A percentile compares a stretch with the other conserved stretches of the same genome.
Evolutionary conservation across 2,888 invertebrate species (phyloP).

Genomic region (Colletes collaris): DNA sequence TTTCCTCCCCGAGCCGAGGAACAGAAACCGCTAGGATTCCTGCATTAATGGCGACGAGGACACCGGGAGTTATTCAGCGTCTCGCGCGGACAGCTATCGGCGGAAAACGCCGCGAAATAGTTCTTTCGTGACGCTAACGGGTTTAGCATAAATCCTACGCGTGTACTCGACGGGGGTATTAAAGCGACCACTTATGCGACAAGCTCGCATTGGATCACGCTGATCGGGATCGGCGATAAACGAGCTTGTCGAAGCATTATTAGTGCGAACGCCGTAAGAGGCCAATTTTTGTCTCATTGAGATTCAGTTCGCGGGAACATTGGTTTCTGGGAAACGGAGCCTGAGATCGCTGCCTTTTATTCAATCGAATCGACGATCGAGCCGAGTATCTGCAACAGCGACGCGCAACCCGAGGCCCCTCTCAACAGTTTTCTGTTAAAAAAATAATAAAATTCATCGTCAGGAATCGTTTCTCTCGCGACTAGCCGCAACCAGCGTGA

Average conservation of each 20-base stretch:
- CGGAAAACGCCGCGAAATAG: slow-evolving; percentile 21
- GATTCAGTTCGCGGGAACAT: slow-evolving; percentile 32
- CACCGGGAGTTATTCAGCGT: slow-evolving; percentile 34
- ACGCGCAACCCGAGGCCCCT: neutral
- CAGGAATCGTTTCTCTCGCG: too few relatives aligned
- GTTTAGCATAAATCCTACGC: slow-evolving; percentile 33
- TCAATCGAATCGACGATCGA: slow-evolving; percentile 34
- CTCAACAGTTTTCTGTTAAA: too few relatives aligned
- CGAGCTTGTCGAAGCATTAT: slow-evolving; percentile 44
- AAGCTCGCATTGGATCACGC: slow-evolving; percentile 39
- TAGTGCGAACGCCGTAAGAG: slow-evolving; percentile 33
- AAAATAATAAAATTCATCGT: too few relatives aligned
- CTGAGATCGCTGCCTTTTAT: slow-evolving; percentile 20
- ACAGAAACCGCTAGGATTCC: slow-evolving; percentile 37
- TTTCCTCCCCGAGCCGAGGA: slow-evolving; percentile 1
- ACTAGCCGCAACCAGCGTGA: too few relatives aligned
- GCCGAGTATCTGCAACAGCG: neutral
- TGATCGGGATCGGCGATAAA: slow-evolving; percentile 43
- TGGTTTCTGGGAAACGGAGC: slow-evolving; percentile 26
- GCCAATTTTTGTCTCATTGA: slow-evolving; percentile 39
- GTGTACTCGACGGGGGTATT: slow-evolving; percentile 22
- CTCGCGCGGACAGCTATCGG: slow-evolving; percentile 16
- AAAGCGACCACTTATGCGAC: slow-evolving; percentile 46
- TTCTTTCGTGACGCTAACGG: slow-evolving; percentile 24
- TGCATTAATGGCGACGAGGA: slow-evolving; percentile 26